Conservation (phyloP, 2,113 vertebrate genomes). For the Pandion haliaetus region DNA sequence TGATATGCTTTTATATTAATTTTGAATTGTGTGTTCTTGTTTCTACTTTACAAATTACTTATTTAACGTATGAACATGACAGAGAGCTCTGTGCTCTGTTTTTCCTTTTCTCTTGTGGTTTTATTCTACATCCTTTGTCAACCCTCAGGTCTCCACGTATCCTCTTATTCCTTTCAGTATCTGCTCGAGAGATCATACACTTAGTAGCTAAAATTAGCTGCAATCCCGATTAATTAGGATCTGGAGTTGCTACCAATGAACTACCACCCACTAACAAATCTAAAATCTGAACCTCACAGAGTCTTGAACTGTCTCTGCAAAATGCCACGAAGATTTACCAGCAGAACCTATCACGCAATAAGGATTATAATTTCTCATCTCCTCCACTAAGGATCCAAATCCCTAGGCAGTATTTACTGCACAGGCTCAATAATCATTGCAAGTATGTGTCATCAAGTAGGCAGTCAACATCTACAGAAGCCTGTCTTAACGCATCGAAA, state of each 20-base stretch:
- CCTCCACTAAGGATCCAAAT: neutral
- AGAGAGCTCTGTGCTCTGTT: neutral
- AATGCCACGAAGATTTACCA: neutral
- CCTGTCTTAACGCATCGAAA: neutral
- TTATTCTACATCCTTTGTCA: neutral
- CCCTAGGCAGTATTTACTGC: neutral
- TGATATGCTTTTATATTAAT: neutral
- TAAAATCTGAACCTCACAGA: neutral
- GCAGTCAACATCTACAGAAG: neutral
- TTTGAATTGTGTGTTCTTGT: neutral
- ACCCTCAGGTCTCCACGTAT: neutral
- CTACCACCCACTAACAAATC: neutral
- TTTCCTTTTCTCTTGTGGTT: neutral
- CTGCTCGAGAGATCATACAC: neutral
- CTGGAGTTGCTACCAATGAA: neutral
- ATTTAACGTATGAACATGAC: fast-evolving
- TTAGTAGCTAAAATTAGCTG: neutral
- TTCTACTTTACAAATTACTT: neutral
- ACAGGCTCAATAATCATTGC: neutral
- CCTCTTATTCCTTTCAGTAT: neutral
- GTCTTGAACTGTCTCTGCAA: neutral
- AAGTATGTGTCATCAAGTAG: neutral
- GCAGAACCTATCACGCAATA: neutral
- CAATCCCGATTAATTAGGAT: neutral
- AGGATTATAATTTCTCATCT: neutral